A percentile compares a stretch with the other conserved stretches of the same genome.
Conservation (phyloP, 2,797 vertebrate species). For the Halcyon chelicuti region DNA sequence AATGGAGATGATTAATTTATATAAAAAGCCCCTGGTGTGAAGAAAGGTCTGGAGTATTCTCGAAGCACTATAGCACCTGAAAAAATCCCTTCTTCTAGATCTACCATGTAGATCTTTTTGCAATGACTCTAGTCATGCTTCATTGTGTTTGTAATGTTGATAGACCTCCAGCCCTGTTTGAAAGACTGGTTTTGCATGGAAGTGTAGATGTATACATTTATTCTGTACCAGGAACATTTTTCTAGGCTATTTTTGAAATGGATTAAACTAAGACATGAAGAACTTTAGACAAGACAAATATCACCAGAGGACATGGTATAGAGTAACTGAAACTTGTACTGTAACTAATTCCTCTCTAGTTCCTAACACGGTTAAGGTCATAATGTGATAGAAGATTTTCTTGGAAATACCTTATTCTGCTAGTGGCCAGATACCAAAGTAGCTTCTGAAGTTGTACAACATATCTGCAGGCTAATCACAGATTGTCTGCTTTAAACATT, state of each 20-base stretch:
- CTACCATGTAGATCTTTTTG: background rate
- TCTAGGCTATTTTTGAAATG: background rate
- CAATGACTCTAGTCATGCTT: background rate
- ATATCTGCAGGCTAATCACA: background rate
- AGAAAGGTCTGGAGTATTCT: background rate
- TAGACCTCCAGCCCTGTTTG: background rate
- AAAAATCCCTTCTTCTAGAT: background rate
- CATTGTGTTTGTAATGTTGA: rapidly evolving
- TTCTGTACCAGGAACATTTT: background rate
- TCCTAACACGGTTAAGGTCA: background rate
- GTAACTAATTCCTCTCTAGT: background rate
- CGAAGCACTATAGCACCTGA: background rate
- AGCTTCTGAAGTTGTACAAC: background rate
- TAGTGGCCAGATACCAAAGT: background rate
- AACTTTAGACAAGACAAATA: background rate
- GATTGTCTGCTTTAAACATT: background rate
- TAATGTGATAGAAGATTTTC: background rate
- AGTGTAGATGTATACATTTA: background rate
- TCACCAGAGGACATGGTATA: background rate
- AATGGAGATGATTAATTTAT: background rate
- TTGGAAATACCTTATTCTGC: background rate
- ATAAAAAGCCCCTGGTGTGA: background rate
- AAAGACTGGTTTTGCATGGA: background rate
- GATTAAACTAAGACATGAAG: background rate
- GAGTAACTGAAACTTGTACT: background rate